A percentile compares a stretch with the other conserved stretches of the same genome.
These are phyloP conservation scores for Gorsachius goisagi DNA, from an alignment of 2,113 vertebrate species.

Conservation along the genomic window DNA sequence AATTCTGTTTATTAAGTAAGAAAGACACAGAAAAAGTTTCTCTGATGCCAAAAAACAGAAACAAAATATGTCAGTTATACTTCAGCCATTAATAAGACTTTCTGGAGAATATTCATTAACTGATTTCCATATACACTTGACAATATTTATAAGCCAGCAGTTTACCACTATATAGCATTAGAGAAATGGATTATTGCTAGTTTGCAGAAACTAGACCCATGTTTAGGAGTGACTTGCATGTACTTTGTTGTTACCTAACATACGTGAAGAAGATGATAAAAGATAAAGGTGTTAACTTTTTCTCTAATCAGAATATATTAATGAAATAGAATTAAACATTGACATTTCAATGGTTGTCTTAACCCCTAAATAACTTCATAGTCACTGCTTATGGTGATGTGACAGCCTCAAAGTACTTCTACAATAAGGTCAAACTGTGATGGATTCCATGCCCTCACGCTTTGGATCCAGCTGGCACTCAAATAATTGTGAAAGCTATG, in stretches of 20 bases:
- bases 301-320: background rate
- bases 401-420: background rate
- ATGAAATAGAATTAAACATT: background rate
- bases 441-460: background rate
- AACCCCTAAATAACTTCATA: background rate
- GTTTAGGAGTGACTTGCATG: background rate
- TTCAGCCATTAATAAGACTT: background rate
- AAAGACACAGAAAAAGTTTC: background rate
- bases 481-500: background rate
- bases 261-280: background rate
- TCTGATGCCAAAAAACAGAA: background rate
- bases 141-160: background rate
- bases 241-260: background rate
- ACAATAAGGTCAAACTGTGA: background rate
- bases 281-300: background rate
- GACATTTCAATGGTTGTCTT: background rate
- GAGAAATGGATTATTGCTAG: background rate
- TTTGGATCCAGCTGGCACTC: background rate
- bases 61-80: background rate
- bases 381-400: background rate
- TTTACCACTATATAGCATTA: background rate
- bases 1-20: background rate
- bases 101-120: background rate
- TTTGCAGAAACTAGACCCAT: background rate
- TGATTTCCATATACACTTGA: background rate